A percentile compares a stretch with the other conserved stretches of the same genome.
Evolutionary conservation across 2,888 invertebrate species (phyloP).

Genomic region (Lumbricus terrestris): DNA sequence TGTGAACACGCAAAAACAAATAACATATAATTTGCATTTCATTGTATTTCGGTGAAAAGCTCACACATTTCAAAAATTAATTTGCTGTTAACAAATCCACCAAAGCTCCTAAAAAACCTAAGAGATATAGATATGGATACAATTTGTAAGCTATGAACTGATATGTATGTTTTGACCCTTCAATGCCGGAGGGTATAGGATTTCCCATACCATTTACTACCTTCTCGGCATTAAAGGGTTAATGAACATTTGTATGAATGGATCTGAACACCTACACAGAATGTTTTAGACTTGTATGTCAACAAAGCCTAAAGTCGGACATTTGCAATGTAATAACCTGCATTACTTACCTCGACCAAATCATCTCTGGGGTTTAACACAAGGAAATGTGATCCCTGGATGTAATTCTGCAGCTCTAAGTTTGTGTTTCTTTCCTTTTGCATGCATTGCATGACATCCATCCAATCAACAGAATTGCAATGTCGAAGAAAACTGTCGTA

Average conservation of each 20-base stretch:
- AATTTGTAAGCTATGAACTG: not conserved
- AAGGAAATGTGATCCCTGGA: conserved; percentile 35
- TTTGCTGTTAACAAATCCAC: not conserved
- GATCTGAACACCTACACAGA: not conserved
- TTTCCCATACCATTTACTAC: too few relatives aligned
- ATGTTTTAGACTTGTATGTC: not conserved
- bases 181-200: too few relatives aligned
- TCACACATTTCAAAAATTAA: too few relatives aligned
- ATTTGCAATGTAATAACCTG: not conserved
- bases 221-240: too few relatives aligned
- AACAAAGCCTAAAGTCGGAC: not conserved
- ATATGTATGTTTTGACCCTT: too few relatives aligned
- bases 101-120: not conserved
- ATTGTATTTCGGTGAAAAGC: too few relatives aligned
- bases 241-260: not conserved
- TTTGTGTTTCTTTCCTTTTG: conserved; percentile 36
- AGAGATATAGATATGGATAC: too few relatives aligned
- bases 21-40: too few relatives aligned
- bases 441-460: conserved; percentile 40
- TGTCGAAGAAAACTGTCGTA: conserved; percentile 40
- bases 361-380: conserved; percentile 41
- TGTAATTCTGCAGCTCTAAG: conserved; percentile 38
- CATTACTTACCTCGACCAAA: conserved; percentile 42
- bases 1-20: too few relatives aligned
- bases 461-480: conserved; percentile 44